These are phyloP conservation scores for Meganola albula DNA, from an alignment of 2,888 invertebrate genomes.

Conservation along the genomic window DNA sequence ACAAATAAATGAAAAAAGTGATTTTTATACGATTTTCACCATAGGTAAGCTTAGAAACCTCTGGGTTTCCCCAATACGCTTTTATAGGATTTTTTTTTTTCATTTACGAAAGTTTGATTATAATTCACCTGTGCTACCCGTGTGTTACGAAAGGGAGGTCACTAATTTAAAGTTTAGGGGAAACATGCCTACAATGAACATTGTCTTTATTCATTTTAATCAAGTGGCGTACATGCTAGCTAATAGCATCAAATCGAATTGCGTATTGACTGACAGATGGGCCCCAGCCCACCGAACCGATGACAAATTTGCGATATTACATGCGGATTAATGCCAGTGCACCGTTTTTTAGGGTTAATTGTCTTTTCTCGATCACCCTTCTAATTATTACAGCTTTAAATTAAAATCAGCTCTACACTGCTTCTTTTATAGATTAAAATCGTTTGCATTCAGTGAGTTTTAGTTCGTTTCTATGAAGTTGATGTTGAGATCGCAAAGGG, in stretches of 20 bases:
- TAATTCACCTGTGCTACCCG: neutral
- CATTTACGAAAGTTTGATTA: neutral
- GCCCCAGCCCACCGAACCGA: slow-evolving; percentile 56
- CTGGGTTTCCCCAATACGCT: no score
- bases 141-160: neutral
- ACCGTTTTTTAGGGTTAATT: slow-evolving; percentile 77
- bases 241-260: slow-evolving; percentile 69
- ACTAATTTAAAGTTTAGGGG: no score
- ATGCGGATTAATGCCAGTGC: slow-evolving; percentile 75
- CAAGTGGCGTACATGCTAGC: slow-evolving; percentile 40
- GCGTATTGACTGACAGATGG: slow-evolving; percentile 63
- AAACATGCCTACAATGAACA: no score
- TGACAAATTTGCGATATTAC: slow-evolving; percentile 77
- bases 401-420: slow-evolving; percentile 25
- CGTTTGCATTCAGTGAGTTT: slow-evolving; percentile 18
- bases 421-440: slow-evolving; percentile 29
- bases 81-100: neutral
- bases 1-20: no score
- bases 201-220: slow-evolving; percentile 47
- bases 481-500: slow-evolving; percentile 67
- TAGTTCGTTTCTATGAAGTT: slow-evolving; percentile 39
- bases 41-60: no score
- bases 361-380: slow-evolving; percentile 69
- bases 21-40: no score
- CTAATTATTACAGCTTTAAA: slow-evolving; percentile 24